A percentile compares a stretch with the other conserved stretches of the same genome.
Evolutionary conservation across 2,113 vertebrate species (phyloP).

Genomic region (Bothrops jararaca): DNA sequence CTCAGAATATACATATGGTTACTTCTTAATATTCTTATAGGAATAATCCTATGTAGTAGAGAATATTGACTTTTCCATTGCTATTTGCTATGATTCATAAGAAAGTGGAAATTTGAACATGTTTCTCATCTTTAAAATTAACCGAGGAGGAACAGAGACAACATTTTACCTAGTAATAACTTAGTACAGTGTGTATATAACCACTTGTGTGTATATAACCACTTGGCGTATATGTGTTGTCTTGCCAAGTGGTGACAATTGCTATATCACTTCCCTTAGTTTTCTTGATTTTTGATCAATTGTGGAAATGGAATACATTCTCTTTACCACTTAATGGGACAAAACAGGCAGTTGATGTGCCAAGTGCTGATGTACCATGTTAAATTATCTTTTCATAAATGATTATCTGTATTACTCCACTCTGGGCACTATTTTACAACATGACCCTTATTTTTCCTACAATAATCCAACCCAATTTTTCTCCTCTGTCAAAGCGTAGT

Average conservation of each 20-base stretch:
- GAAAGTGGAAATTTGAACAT: neutral
- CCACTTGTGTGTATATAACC: neutral
- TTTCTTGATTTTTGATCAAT: neutral
- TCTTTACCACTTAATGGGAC: neutral
- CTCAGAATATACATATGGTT: neutral
- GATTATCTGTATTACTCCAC: neutral
- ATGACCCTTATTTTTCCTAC: neutral
- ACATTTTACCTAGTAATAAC: neutral
- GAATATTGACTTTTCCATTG: neutral
- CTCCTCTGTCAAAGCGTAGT: neutral
- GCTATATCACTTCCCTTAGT: neutral
- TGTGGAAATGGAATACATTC: neutral
- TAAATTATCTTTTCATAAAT: neutral
- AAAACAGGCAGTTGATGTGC: neutral
- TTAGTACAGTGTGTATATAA: neutral
- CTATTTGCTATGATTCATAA: neutral
- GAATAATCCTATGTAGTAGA: neutral
- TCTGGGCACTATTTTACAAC: neutral
- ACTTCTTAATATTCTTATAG: neutral
- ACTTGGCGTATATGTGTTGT: neutral
- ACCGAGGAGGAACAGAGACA: neutral
- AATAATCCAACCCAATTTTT: neutral
- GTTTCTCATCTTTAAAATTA: neutral
- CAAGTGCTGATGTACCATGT: neutral
- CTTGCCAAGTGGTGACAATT: neutral